Conservation (phyloP, 1,140 invertebrate species). For the Maniola jurtina region DNA sequence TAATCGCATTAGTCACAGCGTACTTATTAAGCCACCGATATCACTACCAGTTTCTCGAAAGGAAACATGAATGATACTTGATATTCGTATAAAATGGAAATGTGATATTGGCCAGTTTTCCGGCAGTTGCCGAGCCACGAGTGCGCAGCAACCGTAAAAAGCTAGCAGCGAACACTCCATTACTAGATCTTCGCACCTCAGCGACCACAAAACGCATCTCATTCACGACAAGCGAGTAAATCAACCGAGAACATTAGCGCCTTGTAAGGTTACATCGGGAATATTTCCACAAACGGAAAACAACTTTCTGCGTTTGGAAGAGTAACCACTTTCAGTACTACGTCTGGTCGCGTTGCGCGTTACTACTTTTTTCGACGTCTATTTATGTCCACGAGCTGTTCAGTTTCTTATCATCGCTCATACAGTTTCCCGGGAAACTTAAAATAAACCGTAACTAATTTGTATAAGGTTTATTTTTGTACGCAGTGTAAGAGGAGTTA, state of each 20-base stretch:
- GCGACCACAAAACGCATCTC: conserved; percentile 67
- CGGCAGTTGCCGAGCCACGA: conserved; percentile 37
- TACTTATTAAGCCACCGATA: conserved; percentile 20
- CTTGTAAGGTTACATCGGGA: conserved; percentile 51
- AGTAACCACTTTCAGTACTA: conserved; percentile 75
- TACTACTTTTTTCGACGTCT: conserved; percentile 69
- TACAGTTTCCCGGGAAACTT: background rate
- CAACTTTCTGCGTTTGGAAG: conserved; percentile 62
- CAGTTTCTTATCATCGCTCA: conserved; percentile 21
- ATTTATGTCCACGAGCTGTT: conserved; percentile 53
- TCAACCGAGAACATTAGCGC: conserved; percentile 58
- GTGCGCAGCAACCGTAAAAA: conserved; percentile 40
- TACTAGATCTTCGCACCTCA: conserved; percentile 73
- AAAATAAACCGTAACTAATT: conserved; percentile 22
- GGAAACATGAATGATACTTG: conserved; percentile 37
- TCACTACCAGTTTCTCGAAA: conserved; percentile 29
- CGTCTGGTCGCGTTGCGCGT: conserved; percentile 50
- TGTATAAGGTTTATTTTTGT: conserved; percentile 40
- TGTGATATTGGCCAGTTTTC: conserved; percentile 50
- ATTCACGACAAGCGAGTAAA: conserved; percentile 74
- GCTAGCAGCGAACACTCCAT: conserved; percentile 48
- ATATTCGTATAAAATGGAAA: conserved; percentile 46
- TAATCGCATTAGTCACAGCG: conserved; percentile 5
- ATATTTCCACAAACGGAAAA: conserved; percentile 63
- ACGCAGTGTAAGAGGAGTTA: conserved; percentile 34